Conservation (phyloP, 1,140 invertebrate genomes). For the Chironomus tepperi region DNA sequence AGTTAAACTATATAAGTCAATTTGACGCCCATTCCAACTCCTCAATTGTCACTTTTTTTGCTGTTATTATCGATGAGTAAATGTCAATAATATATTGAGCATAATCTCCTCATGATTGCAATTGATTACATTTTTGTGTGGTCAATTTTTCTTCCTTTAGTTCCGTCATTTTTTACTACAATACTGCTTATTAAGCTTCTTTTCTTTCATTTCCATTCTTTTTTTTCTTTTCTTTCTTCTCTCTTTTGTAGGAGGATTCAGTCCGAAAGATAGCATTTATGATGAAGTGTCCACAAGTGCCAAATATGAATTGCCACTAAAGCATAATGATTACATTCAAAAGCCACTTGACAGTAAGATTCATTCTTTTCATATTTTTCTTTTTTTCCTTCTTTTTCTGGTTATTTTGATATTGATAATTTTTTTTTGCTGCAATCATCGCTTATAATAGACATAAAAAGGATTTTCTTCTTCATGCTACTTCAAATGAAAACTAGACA, state of each 20-base stretch:
- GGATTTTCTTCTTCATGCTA: too few species aligned
- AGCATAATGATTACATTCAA: background rate
- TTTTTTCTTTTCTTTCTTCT: background rate
- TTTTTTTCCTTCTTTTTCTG: too few species aligned
- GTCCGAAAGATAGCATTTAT: conserved; percentile 16
- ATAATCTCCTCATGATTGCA: background rate
- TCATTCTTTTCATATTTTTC: background rate
- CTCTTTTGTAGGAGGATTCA: background rate
- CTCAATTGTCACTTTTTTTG: too few species aligned
- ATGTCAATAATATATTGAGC: background rate
- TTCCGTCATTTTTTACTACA: background rate
- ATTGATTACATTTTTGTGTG: too few species aligned
- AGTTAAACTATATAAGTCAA: background rate
- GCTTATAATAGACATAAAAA: too few species aligned
- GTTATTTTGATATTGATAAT: too few species aligned
- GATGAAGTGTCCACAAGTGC: conserved; percentile 19
- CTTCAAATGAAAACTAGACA: too few species aligned
- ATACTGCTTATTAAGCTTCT: background rate
- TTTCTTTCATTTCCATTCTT: background rate
- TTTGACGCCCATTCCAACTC: background rate
- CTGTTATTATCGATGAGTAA: too few species aligned
- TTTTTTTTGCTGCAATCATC: too few species aligned
- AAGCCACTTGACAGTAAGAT: conserved; percentile 12
- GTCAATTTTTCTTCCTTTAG: background rate
- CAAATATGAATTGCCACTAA: conserved; percentile 6